Base-by-base conservation (phyloP, 2,888 invertebrate species). In the Silvanus unidentatus region DNA sequence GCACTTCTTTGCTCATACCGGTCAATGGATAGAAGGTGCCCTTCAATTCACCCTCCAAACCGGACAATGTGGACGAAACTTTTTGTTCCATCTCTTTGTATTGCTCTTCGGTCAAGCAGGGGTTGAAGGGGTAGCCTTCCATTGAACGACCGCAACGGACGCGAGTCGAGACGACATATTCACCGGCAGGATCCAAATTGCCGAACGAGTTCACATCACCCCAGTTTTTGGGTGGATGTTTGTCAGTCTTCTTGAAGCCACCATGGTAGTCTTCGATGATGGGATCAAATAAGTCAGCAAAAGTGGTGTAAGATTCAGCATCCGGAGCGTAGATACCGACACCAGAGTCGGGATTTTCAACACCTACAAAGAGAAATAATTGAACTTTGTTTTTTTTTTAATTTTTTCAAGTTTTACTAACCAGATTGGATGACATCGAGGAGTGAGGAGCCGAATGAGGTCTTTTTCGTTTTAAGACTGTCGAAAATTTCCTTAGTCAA, bases 261-360 rank as follows among this genome's bases (percentile, higher is more conserved):
- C 80, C 82, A 77, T 96, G 96, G 80, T 96, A 96, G 71, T 95
- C 95, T 72, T 94, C 93, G 73, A 98, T 97, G 78, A 98, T 89
- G 72, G 95, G 95, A 77, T 97, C 93, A 75, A 98, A 97, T 59
- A 98, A 79, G 45, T 89, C 90, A 53, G 89, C 80, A 74, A 97
- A 98, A 44, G 88, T 81, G 61, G 87, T 84, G 80, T 97, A 98
- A 44, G 95, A 74, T 74, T 97, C 96, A 53, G 96, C 95, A 73
- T 97, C 97, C 48, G 96, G 95, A 47, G 97, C 97, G 71, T 97
- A 97, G 77, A 97, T 89, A 71, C 97, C 96, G 54, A 95, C 90
- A 65, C 95, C 94, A 55, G 94, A 94, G 76, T 97, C 96, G 72
- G 87, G 84, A 75, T 98, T 97, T 77, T 94, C 93, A 69, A 94